These are phyloP conservation scores for Meloe dianella DNA, from an alignment of 2,888 invertebrate genomes.

Conservation along the genomic window DNA sequence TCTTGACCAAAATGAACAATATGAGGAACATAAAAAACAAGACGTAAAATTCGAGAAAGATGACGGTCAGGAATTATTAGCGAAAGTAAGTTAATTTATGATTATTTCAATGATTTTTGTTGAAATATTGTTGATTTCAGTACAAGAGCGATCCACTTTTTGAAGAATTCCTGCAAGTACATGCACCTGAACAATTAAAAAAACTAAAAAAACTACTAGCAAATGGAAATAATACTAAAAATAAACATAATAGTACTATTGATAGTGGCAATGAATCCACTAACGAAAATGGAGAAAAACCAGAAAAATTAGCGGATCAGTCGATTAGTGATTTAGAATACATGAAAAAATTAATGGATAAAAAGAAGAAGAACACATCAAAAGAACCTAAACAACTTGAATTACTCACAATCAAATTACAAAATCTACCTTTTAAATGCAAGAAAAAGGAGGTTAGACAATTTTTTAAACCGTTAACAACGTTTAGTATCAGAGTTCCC, in stretches of 20 bases:
- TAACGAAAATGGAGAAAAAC: constrained; percentile 57
- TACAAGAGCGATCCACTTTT: constrained; percentile 90
- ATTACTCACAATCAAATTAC: constrained; percentile 70
- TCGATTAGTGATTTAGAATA: constrained; percentile 79
- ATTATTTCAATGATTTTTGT: neutral
- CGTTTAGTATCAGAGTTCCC: constrained; percentile 81
- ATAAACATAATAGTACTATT: constrained; percentile 48
- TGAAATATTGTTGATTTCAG: constrained; percentile 55
- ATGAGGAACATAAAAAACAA: constrained; percentile 45
- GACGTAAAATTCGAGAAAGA: constrained; percentile 64
- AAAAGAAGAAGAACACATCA: constrained; percentile 50
- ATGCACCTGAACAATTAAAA: constrained; percentile 64
- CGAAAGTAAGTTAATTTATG: constrained; percentile 62
- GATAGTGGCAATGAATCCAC: constrained; percentile 54
- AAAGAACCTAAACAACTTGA: constrained; percentile 54
- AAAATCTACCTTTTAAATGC: constrained; percentile 77
- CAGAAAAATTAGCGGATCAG: constrained; percentile 70
- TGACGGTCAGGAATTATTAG: constrained; percentile 62
- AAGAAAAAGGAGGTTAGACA: constrained; percentile 84
- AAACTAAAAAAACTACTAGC: constrained; percentile 41
- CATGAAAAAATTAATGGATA: constrained; percentile 72
- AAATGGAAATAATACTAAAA: constrained; percentile 36
- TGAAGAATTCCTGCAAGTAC: constrained; percentile 86
- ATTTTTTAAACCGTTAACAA: constrained; percentile 82
- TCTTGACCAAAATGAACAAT: constrained; percentile 46